Evolutionary conservation across 2,888 invertebrate species (phyloP).

Genomic region (Labia minor): DNA sequence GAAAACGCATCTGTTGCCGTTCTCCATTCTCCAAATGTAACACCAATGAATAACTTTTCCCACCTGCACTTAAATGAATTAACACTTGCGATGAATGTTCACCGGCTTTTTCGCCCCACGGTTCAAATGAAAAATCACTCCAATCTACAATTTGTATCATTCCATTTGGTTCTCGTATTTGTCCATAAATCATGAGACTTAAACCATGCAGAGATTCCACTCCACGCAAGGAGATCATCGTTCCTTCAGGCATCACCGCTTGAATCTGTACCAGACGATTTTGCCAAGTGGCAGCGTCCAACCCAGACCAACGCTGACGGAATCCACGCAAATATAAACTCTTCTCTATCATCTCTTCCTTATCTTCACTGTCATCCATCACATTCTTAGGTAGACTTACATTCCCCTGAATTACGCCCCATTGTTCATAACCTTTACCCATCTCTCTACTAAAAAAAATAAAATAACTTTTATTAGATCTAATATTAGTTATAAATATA

Average conservation of each 20-base stretch:
- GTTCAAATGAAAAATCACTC: background rate
- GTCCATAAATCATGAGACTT: constrained; percentile 26
- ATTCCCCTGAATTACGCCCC: constrained; percentile 50
- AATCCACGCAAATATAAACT: constrained; percentile 43
- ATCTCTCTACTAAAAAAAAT: constrained; percentile 17
- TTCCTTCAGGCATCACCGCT: constrained; percentile 13
- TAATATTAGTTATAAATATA: too few species aligned
- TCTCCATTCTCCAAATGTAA: constrained; percentile 27
- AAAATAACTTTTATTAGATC: too few species aligned
- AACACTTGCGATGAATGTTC: background rate
- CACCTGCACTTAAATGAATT: constrained; percentile 27
- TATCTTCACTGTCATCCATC: constrained; percentile 37
- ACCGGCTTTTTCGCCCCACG: background rate
- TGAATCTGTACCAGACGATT: constrained; percentile 33
- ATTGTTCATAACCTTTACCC: constrained; percentile 48
- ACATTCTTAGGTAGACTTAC: constrained; percentile 35
- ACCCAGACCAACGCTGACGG: constrained; percentile 40
- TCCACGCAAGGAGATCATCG: constrained; percentile 15
- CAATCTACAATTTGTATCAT: constrained; percentile 28
- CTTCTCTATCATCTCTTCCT: constrained; percentile 33
- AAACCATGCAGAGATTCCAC: constrained; percentile 9
- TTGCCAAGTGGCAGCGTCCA: constrained; percentile 32
- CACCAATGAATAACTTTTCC: constrained; percentile 27
- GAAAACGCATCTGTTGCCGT: constrained; percentile 24
- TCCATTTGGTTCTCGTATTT: constrained; percentile 28